These are phyloP conservation scores for Cistogaster globosa DNA, from an alignment of 2,888 invertebrate genomes.

Conservation along the genomic window DNA sequence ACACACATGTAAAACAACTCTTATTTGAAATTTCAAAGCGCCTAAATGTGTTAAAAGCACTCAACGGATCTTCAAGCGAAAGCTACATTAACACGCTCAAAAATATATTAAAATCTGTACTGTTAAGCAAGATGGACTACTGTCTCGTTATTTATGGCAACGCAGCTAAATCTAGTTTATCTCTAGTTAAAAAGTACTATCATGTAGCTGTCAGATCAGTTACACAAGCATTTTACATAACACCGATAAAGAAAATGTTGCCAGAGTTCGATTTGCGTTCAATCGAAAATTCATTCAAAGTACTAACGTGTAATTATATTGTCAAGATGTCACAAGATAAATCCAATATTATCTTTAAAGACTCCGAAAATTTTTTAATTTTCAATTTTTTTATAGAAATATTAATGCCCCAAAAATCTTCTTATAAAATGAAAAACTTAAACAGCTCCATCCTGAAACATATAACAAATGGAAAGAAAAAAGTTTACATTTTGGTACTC, in stretches of 20 bases:
- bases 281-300: slow-evolving; percentile 1
- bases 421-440: not conserved
- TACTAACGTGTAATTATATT: not conserved
- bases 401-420: not conserved
- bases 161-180: not conserved
- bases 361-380: not conserved
- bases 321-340: not conserved
- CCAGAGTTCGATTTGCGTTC: not conserved
- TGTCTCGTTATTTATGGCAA: not conserved
- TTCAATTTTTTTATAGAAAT: not conserved
- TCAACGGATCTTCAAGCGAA: not conserved
- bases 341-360: slow-evolving; percentile 1
- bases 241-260: slow-evolving; percentile 14
- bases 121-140: not conserved
- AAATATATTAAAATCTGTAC: not conserved
- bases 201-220: not conserved
- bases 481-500: not conserved
- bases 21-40: not conserved
- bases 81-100: not conserved
- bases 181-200: slow-evolving; percentile 9
- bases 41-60: not conserved
- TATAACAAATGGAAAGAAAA: not conserved
- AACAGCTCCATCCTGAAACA: not conserved
- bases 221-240: not conserved
- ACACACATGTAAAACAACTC: not conserved